phyloP scores from a whole-genome alignment of 2,797 vertebrate genomes.

The Antennarius maculatus region DNA sequence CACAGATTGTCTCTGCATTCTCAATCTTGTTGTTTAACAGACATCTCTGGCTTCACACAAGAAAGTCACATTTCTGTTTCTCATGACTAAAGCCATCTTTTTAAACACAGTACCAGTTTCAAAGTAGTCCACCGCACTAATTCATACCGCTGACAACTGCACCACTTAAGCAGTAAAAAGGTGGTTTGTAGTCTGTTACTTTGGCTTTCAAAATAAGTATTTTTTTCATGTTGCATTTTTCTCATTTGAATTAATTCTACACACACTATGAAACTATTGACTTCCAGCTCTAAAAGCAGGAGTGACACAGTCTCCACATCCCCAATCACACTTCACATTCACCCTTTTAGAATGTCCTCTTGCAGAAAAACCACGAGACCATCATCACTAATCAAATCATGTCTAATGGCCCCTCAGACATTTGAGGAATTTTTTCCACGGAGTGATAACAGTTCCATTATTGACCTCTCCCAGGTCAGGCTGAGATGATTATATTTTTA shows the following conservation, averaged over 20 bases:
- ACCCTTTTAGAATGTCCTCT: slow-evolving; percentile 46
- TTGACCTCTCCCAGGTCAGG: slow-evolving; percentile 68
- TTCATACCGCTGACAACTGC: not conserved
- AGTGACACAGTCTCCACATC: slow-evolving; percentile 18
- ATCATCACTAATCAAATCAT: slow-evolving; percentile 59
- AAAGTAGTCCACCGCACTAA: not conserved
- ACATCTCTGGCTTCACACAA: not conserved
- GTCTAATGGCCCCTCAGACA: slow-evolving; percentile 56
- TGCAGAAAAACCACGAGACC: slow-evolving; percentile 31
- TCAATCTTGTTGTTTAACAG: slow-evolving; percentile 44
- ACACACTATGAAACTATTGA: not conserved
- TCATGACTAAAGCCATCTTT: slow-evolving; percentile 1
- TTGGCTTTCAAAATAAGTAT: not conserved
- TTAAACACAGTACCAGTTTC: not conserved
- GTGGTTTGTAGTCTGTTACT: not conserved
- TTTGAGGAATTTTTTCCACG: slow-evolving; percentile 64
- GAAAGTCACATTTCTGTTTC: slow-evolving; percentile 19
- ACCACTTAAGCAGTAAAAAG: not conserved
- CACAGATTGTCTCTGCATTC: slow-evolving; percentile 32
- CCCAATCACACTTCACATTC: slow-evolving; percentile 22
- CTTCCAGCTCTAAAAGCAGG: slow-evolving; percentile 2
- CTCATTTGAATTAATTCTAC: slow-evolving; percentile 1
- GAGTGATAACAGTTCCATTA: slow-evolving; percentile 60
- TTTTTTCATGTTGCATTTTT: not conserved
- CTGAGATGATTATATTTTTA: slow-evolving; percentile 53